These are phyloP conservation scores for Haliclona indistincta DNA, from an alignment of 37 sponge, comb jelly and placozoan genomes.

Conservation along the genomic window DNA sequence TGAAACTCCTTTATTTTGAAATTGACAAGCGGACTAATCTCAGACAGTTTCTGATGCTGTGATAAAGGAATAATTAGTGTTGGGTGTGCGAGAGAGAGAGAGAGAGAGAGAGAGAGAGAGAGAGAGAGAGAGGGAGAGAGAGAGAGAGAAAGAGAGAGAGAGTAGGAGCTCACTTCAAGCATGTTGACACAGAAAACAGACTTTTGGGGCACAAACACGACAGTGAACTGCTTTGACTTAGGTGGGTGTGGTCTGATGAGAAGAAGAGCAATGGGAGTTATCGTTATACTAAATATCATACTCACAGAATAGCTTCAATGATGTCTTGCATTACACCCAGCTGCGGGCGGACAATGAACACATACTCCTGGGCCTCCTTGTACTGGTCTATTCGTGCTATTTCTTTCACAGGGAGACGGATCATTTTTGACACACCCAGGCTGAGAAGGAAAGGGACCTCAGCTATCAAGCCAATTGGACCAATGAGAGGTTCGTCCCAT, in stretches of 20 bases:
- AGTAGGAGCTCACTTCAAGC: slow-evolving; percentile 55
- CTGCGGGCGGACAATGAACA: slow-evolving; percentile 65
- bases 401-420: slow-evolving; percentile 41
- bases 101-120: no score
- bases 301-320: slow-evolving; percentile 65
- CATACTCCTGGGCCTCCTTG: slow-evolving; percentile 34
- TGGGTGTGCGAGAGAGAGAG: no score
- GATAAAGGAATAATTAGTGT: not conserved
- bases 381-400: slow-evolving; percentile 24
- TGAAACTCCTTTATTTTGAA: slow-evolving; percentile 69
- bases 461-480: slow-evolving; percentile 63
- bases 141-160: no score
- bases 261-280: not conserved
- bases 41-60: slow-evolving; percentile 25
- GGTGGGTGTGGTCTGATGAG: not conserved
- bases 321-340: slow-evolving; percentile 41
- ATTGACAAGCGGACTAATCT: not conserved
- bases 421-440: slow-evolving; percentile 73
- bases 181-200: slow-evolving; percentile 49
- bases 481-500: slow-evolving; percentile 71
- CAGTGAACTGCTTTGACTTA: slow-evolving; percentile 43
- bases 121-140: no score
- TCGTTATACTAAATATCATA: no score
- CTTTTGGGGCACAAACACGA: slow-evolving; percentile 75
- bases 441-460: slow-evolving; percentile 68